Conservation (phyloP, 2,888 invertebrate genomes). For the Formica aserva region DNA sequence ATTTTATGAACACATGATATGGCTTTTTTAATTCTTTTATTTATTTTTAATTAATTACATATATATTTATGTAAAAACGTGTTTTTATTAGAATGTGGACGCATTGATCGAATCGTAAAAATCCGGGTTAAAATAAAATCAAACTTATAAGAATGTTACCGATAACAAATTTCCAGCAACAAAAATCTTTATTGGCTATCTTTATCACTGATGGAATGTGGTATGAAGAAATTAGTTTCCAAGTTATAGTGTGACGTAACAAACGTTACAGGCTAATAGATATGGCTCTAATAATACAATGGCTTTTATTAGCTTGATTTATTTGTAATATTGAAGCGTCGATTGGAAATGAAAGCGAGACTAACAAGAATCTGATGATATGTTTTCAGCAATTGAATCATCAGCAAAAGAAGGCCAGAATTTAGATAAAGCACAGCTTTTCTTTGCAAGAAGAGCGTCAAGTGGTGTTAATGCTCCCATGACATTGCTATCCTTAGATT, state of each 20-base stretch:
- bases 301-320: neutral
- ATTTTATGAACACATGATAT: neutral
- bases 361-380: neutral
- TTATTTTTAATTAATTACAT: neutral
- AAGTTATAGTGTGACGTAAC: neutral
- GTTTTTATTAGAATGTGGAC: neutral
- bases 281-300: neutral
- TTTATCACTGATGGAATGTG: neutral
- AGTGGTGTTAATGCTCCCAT: conserved; percentile 16
- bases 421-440: neutral
- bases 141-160: neutral
- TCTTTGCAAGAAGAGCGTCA: neutral
- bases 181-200: neutral
- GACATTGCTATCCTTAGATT: conserved; percentile 40
- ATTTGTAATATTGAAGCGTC: neutral
- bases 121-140: neutral
- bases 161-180: neutral
- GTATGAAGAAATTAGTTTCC: neutral
- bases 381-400: conserved; percentile 19
- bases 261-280: neutral
- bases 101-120: neutral
- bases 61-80: neutral
- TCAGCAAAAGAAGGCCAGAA: neutral
- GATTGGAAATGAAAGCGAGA: neutral
- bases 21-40: neutral